phyloP scores from a whole-genome alignment of 2,888 invertebrate genomes.

The Ecdyonurus torrentis region DNA sequence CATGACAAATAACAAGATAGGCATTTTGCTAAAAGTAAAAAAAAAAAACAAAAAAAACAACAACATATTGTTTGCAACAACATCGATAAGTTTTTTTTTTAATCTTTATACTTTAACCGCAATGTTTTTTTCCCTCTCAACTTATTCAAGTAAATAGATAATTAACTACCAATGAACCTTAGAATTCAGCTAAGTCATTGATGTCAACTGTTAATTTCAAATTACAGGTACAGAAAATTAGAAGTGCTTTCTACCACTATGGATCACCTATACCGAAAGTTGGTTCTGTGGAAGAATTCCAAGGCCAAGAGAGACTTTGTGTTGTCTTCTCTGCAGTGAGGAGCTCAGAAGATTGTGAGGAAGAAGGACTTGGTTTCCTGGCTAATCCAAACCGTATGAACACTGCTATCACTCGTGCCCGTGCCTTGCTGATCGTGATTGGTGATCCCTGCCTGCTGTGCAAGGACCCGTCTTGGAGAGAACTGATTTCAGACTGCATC shows the following conservation, averaged over 20 bases:
- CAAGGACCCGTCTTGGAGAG: slow-evolving; percentile 49
- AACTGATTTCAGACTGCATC: slow-evolving; percentile 38
- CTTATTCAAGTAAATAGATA: too few relatives aligned
- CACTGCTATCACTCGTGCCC: slow-evolving; percentile 74
- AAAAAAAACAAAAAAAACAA: too few relatives aligned
- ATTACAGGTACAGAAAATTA: slow-evolving; percentile 42
- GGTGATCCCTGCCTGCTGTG: slow-evolving; percentile 63
- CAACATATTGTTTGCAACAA: too few relatives aligned
- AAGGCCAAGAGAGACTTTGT: slow-evolving; percentile 60
- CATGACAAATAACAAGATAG: too few relatives aligned
- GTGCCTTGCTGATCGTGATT: slow-evolving; percentile 58
- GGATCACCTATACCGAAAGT: slow-evolving; percentile 40
- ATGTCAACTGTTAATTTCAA: too few relatives aligned
- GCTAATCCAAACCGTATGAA: slow-evolving; percentile 64
- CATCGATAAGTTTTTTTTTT: too few relatives aligned
- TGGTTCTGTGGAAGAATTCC: slow-evolving; percentile 73
- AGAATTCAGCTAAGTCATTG: too few relatives aligned
- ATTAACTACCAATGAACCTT: too few relatives aligned
- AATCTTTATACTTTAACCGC: too few relatives aligned
- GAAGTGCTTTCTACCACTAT: slow-evolving; percentile 32
- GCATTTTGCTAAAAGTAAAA: too few relatives aligned
- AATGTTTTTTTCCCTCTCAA: too few relatives aligned
- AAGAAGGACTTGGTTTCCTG: slow-evolving; percentile 49
- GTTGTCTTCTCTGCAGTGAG: slow-evolving; percentile 53
- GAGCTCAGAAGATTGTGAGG: slow-evolving; percentile 28